phyloP scores from a whole-genome alignment of 2,113 vertebrate genomes.

The Euleptes europaea region DNA sequence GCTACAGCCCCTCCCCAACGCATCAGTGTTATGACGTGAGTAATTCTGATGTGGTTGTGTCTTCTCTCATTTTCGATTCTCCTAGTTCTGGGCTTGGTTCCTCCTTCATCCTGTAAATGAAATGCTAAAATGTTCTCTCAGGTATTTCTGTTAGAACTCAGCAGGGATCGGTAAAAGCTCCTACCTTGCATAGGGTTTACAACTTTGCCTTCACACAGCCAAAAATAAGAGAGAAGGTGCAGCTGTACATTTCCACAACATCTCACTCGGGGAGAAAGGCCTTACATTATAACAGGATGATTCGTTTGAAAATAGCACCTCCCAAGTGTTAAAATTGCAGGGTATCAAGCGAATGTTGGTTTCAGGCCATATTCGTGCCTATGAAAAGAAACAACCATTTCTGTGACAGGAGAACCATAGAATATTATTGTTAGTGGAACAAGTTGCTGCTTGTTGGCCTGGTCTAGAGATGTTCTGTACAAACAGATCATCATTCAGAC shows the following conservation, averaged over 20 bases:
- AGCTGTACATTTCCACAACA: not conserved
- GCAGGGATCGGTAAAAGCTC: not conserved
- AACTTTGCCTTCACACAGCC: not conserved
- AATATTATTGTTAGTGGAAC: not conserved
- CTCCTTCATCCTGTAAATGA: not conserved
- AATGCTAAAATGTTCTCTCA: not conserved
- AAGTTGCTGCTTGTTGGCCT: not conserved
- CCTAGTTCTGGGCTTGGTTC: not conserved
- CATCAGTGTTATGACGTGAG: not conserved
- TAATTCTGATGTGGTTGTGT: not conserved
- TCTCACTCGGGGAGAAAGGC: fast-evolving
- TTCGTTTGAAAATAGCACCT: not conserved
- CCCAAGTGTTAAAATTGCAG: not conserved
- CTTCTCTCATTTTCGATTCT: not conserved
- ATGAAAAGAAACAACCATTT: not conserved
- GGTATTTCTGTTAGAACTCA: not conserved
- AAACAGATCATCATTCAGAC: not conserved
- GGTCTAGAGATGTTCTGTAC: not conserved
- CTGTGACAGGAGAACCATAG: not conserved
- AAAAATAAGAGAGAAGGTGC: not conserved
- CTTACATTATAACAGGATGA: not conserved
- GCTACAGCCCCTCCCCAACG: no score
- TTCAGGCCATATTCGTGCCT: not conserved
- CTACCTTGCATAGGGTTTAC: not conserved
- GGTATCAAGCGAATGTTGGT: not conserved